Base-by-base conservation (phyloP, 2,888 invertebrate genomes). In the Cephonodes hylas region DNA sequence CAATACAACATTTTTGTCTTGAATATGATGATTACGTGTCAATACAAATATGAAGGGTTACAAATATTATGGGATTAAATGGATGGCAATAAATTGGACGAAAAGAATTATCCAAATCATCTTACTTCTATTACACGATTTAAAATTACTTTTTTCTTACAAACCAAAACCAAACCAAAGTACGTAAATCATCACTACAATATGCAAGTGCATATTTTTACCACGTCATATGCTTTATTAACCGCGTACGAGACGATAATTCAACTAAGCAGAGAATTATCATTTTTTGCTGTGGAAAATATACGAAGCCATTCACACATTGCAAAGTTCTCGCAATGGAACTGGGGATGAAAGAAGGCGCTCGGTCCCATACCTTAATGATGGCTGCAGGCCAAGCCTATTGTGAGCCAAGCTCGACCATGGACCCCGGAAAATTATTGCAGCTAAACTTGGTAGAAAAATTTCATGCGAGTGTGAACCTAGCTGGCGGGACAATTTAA, bases 381-480 rank as follows among this genome's bases (percentile, higher is more conserved):
- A 71, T 71, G 66, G 65, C 72, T 63, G n/a, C 59, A 44, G 66
- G 70, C 56, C 31, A 75, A 67, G 66, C 72, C 78, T 81, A 89
- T 89, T 87, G 85, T 88, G 62, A 48, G 59, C 59, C 63, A 60
- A 69, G 72, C 69, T 75, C 73, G 75, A 72, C 71, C 80, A 70
- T 74, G 72, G 71, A 69, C 76, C 71, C 88, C 88, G 88, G 89
- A 90, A 89, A 89, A 89, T 90, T 88, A 90, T 83, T 42, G 59
- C 42, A 73, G 75, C 81, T 75, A 78, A 87, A 88, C 84, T 88
- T 85, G 79, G 74, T 73, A 73, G 70, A 74, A 77, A 66, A 66
- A 62, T 65, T 79, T 69, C 70, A 75, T 73, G 66, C 73, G 74
- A 74, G 73, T 45, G 15, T 46, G 25, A 27, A 58, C 13, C 42